phyloP scores from a whole-genome alignment of 1,140 invertebrate genomes.

The Tetramorium alpestre region DNA sequence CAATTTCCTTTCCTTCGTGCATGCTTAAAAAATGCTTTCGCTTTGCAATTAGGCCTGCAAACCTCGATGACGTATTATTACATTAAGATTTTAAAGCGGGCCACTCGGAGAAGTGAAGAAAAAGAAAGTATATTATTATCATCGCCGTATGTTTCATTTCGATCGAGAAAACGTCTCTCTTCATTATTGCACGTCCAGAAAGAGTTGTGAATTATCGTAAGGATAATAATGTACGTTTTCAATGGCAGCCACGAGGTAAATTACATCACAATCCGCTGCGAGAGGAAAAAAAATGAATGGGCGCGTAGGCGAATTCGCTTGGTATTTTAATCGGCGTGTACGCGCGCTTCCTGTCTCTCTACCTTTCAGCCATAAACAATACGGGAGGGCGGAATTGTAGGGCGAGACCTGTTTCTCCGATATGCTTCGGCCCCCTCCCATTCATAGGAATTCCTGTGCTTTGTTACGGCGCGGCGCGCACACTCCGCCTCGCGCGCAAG shows the following conservation, averaged over 20 bases:
- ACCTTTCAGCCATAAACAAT: conserved; percentile 67
- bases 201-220: neutral
- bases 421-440: conserved; percentile 16
- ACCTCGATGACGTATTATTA: neutral
- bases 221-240: conserved; percentile 15
- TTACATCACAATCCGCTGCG: conserved; percentile 21
- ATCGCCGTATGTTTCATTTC: neutral
- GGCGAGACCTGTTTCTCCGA: conserved; percentile 52
- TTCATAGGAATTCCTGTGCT: conserved; percentile 72
- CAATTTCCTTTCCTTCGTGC: conserved; percentile 4
- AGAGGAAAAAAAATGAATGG: neutral
- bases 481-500: conserved; percentile 31
- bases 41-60: neutral
- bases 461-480: conserved; percentile 59
- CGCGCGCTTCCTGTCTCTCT: conserved; percentile 71
- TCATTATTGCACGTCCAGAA: neutral
- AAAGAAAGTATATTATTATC: neutral
- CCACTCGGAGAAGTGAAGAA: neutral
- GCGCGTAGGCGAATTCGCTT: conserved; percentile 12
- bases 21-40: conserved; percentile 1
- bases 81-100: neutral
- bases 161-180: neutral
- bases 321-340: conserved; percentile 51
- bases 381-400: conserved; percentile 68
- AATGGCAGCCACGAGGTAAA: conserved; percentile 9